Evolutionary conservation across 2,113 vertebrate genomes (phyloP), one percentile per base, ranked within the genome.

Genomic region (Hypocryptadius cinnamomeus): DNA sequence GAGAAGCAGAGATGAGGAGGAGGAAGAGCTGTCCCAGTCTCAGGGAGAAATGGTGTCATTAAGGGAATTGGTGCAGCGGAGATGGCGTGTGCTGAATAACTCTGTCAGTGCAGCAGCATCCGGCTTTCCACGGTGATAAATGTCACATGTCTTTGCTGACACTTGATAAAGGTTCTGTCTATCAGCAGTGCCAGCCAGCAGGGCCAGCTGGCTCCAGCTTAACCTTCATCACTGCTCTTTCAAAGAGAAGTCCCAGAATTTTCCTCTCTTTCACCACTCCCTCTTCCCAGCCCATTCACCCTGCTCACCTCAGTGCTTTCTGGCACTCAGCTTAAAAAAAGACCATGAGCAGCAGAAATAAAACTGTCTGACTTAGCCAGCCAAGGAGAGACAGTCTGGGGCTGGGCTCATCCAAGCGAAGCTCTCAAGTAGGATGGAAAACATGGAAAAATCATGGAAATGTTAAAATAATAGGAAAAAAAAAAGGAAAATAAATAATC

Each of bases 151-250:
- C 93, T 93, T 57, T 64, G 82, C 93, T 97, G 97, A 96, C 96
- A 97, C 96, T 95, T 95, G 95, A 96, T 94, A 97, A 98, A 97
- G 96, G 92, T 97, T 95, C 91, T 83, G 82, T 78, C 94, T 59
- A 95, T 93, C 83, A 85, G 68, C 25, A 2, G 27, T 53, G 71
- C 47, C 89, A 96, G 95, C 74, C 88, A 72, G 78, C 22, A 3
- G 87, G 84, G 83, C 83, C 86, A 91, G 84, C 35, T 40, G 87
- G 76, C 44, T 91, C n/a, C 10, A 61, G 79, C 79, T 96, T 97
- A 94, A 95, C 84, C 87, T 94, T 88, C 39, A 74, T 11, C 51
- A 39, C 72, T 15, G 37, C 83, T 71, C 79, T 76, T 54, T 70
- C 53, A 39, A 53, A 90, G 44, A 79, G 56, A 69, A 92, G 64